A percentile compares a stretch with the other conserved stretches of the same genome.
Evolutionary conservation across 2,113 vertebrate species (phyloP).

Genomic region (Myocastor coypus): DNA sequence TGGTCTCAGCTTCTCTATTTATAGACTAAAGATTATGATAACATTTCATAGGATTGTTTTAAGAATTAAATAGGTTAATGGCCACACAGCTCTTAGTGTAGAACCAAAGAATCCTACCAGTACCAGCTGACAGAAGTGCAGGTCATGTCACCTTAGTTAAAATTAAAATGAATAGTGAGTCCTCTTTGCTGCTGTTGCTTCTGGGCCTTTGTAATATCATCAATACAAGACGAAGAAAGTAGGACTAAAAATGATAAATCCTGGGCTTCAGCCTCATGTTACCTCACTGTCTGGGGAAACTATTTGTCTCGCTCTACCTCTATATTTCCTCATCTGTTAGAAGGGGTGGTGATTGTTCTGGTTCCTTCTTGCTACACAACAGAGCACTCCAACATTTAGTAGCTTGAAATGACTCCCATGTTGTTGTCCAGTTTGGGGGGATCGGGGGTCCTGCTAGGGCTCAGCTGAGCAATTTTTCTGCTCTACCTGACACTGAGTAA

Average conservation of each 20-base stretch:
- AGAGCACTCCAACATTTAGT: not conserved
- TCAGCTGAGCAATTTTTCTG: not conserved
- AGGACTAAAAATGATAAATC: not conserved
- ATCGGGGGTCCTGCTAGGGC: not conserved
- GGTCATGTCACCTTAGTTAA: not conserved
- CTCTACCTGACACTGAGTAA: not conserved
- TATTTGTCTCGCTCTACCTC: not conserved
- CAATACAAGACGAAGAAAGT: not conserved
- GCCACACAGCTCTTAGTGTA: not conserved
- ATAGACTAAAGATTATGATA: not conserved
- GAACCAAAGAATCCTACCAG: not conserved
- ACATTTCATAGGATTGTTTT: not conserved
- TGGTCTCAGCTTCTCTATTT: slow-evolving; percentile 15
- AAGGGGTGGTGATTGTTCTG: not conserved
- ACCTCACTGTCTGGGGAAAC: not conserved
- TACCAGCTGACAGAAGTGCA: not conserved
- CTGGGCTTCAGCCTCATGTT: not conserved
- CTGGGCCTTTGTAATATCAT: not conserved
- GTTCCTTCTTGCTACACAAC: not conserved
- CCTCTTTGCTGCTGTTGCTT: not conserved
- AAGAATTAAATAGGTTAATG: not conserved
- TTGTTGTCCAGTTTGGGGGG: not conserved
- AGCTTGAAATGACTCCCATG: not conserved
- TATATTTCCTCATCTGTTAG: not conserved
- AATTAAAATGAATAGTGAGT: not conserved